phyloP scores from a whole-genome alignment of 2,888 invertebrate species.

The Smittia aterrima region DNA sequence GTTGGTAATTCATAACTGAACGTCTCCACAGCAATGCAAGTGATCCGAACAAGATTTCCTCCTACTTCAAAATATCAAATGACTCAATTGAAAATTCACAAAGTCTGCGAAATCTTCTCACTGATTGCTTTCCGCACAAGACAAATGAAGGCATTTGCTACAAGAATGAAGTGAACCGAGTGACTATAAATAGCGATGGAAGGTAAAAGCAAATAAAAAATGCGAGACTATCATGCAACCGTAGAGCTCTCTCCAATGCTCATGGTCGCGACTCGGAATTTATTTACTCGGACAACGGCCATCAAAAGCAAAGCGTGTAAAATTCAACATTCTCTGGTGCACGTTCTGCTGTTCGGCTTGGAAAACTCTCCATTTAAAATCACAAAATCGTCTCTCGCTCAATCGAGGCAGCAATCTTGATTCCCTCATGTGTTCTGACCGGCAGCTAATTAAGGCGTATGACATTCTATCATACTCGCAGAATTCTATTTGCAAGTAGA shows the following conservation, averaged over 20 bases:
- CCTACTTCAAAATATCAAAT: too few relatives aligned
- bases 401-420: constrained; percentile 2
- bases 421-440: background rate
- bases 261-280: background rate
- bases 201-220: background rate
- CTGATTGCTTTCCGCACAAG: too few relatives aligned
- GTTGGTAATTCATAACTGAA: too few relatives aligned
- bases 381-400: background rate
- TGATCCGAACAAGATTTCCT: too few relatives aligned
- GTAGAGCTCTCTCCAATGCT: background rate
- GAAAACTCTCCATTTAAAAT: background rate
- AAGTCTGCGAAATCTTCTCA: too few relatives aligned
- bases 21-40: too few relatives aligned
- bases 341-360: background rate
- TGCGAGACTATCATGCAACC: background rate
- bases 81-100: too few relatives aligned
- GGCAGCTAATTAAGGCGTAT: background rate
- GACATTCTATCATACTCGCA: too few relatives aligned
- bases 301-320: background rate
- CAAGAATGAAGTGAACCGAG: background rate
- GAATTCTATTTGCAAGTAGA: too few relatives aligned
- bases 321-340: background rate
- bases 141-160: background rate
- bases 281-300: background rate
- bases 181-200: background rate